phyloP scores from a whole-genome alignment of 2,888 invertebrate species.

The Melipona bicolor region DNA sequence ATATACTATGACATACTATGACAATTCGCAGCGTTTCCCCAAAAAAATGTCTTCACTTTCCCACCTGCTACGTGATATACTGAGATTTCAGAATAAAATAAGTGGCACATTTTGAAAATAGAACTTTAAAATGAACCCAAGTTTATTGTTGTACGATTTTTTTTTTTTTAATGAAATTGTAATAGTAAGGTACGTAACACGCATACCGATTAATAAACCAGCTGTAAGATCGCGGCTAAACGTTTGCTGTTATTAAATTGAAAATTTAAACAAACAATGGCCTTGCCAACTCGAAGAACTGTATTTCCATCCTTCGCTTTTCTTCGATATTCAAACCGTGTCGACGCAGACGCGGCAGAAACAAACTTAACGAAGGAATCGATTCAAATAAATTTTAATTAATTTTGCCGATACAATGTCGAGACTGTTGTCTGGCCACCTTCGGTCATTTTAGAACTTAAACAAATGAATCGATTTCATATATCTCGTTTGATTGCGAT shows the following conservation, averaged over 20 bases:
- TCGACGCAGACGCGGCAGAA: background rate
- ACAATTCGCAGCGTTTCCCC: no score
- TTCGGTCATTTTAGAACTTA: background rate
- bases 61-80: no score
- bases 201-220: background rate
- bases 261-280: background rate
- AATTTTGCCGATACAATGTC: conserved; percentile 10
- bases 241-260: background rate
- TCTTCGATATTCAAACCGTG: background rate
- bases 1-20: no score
- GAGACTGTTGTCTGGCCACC: background rate
- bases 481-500: background rate
- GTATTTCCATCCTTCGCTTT: background rate
- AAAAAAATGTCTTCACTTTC: no score
- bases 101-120: no score
- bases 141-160: no score
- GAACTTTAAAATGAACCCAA: no score
- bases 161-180: no score
- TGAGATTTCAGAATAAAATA: no score
- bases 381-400: conserved; percentile 55
- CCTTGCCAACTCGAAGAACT: background rate
- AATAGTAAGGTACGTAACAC: background rate
- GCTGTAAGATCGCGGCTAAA: background rate
- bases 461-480: conserved; percentile 7
- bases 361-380: background rate